phyloP scores from a whole-genome alignment of 2,888 invertebrate species.

The Peribatodes rhomboidaria region DNA sequence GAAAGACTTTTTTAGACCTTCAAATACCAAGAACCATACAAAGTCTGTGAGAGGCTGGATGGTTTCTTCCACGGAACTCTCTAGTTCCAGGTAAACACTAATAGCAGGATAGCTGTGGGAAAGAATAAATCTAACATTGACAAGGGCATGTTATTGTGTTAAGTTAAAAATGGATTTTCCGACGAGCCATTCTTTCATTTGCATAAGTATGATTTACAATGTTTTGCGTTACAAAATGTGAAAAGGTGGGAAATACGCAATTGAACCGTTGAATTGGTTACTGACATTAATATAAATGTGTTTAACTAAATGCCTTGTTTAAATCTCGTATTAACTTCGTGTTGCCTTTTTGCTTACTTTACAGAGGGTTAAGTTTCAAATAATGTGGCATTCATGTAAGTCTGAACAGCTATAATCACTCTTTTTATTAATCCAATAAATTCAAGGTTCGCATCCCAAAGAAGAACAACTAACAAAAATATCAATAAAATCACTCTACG shows the following conservation, averaged over 20 bases:
- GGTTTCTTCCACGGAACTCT: slow-evolving; percentile 5
- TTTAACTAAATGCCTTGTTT: background rate
- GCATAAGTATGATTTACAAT: slow-evolving; percentile 49
- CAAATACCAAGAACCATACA: background rate
- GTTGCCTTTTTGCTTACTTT: background rate
- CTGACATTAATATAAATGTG: too few species aligned
- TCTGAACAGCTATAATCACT: background rate
- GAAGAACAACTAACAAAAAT: background rate
- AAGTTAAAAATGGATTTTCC: slow-evolving; percentile 64
- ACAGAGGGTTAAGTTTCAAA: background rate
- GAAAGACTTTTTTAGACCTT: background rate
- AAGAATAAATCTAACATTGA: slow-evolving; percentile 74
- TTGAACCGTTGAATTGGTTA: background rate
- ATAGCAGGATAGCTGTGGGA: slow-evolving; percentile 63
- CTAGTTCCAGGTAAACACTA: slow-evolving; percentile 24
- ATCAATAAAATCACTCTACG: background rate
- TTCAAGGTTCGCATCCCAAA: background rate
- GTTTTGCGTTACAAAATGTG: slow-evolving; percentile 38
- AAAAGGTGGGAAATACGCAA: slow-evolving; percentile 47
- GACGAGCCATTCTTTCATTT: slow-evolving; percentile 52
- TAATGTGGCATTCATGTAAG: background rate
- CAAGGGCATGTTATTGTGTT: slow-evolving; percentile 68
- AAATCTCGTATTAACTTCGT: background rate
- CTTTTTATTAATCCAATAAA: background rate
- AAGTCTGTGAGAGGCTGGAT: background rate